Evolutionary conservation across 2,797 vertebrate genomes (phyloP).

Genomic region (Crenichthys baileyi): DNA sequence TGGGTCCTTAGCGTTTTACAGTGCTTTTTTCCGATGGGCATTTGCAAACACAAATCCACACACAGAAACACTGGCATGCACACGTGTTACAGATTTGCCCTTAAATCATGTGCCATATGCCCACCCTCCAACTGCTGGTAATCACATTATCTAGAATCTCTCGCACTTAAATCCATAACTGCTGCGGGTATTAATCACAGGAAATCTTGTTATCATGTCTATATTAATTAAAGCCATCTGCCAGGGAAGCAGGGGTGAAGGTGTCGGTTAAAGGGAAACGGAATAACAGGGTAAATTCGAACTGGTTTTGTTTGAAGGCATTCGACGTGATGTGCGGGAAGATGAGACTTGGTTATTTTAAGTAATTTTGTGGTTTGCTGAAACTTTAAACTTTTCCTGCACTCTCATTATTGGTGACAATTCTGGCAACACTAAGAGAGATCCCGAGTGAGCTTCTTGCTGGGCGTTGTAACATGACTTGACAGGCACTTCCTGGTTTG

Average conservation of each 20-base stretch:
- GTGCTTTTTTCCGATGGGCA: conserved; percentile 29
- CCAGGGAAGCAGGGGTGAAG: conserved; percentile 53
- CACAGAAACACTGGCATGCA: conserved; percentile 19
- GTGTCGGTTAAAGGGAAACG: conserved; percentile 32
- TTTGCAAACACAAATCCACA: conserved; percentile 6
- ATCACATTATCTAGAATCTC: conserved; percentile 83
- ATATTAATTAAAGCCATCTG: conserved; percentile 85
- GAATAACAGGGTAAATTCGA: conserved; percentile 29
- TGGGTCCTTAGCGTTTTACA: conserved; percentile 40
- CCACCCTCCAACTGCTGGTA: conserved; percentile 74
- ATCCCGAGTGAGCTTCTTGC: conserved; percentile 43
- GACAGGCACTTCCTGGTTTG: conserved; percentile 74
- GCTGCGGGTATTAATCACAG: conserved; percentile 81
- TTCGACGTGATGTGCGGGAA: conserved; percentile 34
- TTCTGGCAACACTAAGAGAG: conserved; percentile 25
- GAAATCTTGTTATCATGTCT: conserved; percentile 83
- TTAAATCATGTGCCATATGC: conserved; percentile 72
- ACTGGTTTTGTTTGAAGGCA: conserved; percentile 47
- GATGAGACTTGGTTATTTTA: conserved; percentile 48
- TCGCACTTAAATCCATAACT: conserved; percentile 83
- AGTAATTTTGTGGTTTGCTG: conserved; percentile 34
- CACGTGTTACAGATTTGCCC: conserved; percentile 25
- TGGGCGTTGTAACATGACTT: conserved; percentile 57
- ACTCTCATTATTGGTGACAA: conserved; percentile 36
- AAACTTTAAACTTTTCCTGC: conserved; percentile 40